Percentiles rank a stretch among this genome's conserved stretches.
Conservation (phyloP, 2,797 vertebrate genomes). For the Periparus ater region DNA sequence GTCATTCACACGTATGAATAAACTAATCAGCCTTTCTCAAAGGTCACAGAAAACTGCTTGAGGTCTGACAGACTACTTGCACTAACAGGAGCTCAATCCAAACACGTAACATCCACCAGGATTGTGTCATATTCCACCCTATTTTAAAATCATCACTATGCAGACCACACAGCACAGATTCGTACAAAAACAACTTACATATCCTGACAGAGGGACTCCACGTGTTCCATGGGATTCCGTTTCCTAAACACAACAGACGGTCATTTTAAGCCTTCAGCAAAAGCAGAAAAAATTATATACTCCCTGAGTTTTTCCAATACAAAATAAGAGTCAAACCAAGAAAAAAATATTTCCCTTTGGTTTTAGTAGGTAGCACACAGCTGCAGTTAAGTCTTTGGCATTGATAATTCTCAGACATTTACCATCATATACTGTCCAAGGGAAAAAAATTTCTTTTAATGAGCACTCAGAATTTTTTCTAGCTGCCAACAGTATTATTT, state of each 20-base stretch:
- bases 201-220: background rate
- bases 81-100: background rate
- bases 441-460: conserved; percentile 39
- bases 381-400: background rate
- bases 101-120: background rate
- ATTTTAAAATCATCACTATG: background rate
- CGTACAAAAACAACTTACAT: background rate
- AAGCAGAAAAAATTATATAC: conserved; percentile 32
- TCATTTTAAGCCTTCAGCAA: conserved; percentile 51
- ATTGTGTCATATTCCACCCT: background rate
- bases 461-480: conserved; percentile 29
- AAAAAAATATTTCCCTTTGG: conserved; percentile 28
- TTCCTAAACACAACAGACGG: conserved; percentile 48
- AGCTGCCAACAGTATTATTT: conserved; percentile 53
- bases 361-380: background rate
- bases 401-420: background rate
- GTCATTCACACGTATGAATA: background rate
- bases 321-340: conserved; percentile 41
- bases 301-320: conserved; percentile 25
- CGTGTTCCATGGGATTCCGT: conserved; percentile 10
- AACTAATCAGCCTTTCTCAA: background rate
- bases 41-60: background rate
- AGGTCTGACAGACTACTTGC: background rate
- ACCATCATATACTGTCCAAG: background rate
- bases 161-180: background rate